Evolutionary conservation across 2,888 invertebrate genomes (phyloP), one percentile per base, ranked within the genome.

Genomic region (Erebia ligea): DNA sequence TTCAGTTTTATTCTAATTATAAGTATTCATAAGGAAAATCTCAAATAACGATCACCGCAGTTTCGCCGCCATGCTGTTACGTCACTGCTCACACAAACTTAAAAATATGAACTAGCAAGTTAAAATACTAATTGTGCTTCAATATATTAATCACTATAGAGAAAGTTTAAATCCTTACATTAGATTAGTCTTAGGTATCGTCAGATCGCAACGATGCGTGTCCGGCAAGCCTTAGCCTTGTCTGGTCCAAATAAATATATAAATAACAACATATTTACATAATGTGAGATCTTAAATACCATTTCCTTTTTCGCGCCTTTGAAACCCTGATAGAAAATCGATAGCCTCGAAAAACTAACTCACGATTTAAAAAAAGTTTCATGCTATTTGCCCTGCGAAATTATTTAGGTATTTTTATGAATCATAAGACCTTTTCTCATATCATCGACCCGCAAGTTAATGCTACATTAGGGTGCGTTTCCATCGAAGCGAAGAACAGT

Each of bases 91-190:
- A 58, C 48, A 45, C 48, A 48, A 66, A 67, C 34, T 67, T 48
- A 67, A 56, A 66, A 45, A 69, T 11, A 73, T 54, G 68, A 74
- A 76, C 76, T 77, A 76, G 72, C 71, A 71, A 75, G 72, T 73
- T 75, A 73, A 68, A 72, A 69, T 73, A 73, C 76, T 75, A 76
- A 74, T 77, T 78, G 79, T 78, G 79, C 78, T 75, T 75, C 62
- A 62, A 45, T 42, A 45, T 65, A 34, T 34, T 34, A 61, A 72
- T 73, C 65, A 71, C 71, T 72, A 75, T 73, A 75, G 68, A 72
- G 71, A 71, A 75, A 70, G 69, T 70, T 69, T 70, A 74, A 74
- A 72, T 73, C 72, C 75, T 71, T 74, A 72, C 25, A 68, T 71
- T 69, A 74, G 52, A 67, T 73, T 68, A 76, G 71, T 76, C 72